A percentile compares a stretch with the other conserved stretches of the same genome.
Evolutionary conservation across 1,140 invertebrate genomes (phyloP).

Genomic region (Orussus abietinus): DNA sequence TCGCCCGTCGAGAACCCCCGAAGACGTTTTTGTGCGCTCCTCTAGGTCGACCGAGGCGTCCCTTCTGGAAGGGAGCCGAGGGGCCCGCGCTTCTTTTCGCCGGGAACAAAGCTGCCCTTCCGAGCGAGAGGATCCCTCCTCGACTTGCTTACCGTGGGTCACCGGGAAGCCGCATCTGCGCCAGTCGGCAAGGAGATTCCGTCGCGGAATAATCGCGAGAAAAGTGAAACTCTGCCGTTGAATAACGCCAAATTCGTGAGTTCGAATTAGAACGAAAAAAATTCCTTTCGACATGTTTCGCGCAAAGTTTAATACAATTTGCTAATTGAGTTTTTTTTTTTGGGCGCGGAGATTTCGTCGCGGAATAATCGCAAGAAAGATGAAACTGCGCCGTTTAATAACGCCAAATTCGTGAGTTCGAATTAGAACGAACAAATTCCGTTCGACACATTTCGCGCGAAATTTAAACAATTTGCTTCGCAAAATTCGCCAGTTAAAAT

Average conservation of each 20-base stretch:
- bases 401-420: too few relatives aligned
- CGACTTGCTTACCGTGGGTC: slow-evolving; percentile 43
- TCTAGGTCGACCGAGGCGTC: slow-evolving; percentile 11
- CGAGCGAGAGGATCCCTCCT: slow-evolving; percentile 39
- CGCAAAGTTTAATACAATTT: too few relatives aligned
- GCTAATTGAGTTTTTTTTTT: too few relatives aligned
- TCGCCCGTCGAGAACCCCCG: slow-evolving; percentile 37
- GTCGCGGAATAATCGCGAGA: slow-evolving; percentile 22
- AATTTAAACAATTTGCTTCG: too few relatives aligned
- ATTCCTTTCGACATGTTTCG: too few relatives aligned
- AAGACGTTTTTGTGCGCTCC: slow-evolving; percentile 40
- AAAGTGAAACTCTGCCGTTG: too few relatives aligned
- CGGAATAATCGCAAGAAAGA: slow-evolving; percentile 14
- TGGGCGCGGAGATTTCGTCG: slow-evolving; percentile 42
- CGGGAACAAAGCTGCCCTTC: slow-evolving; percentile 37
- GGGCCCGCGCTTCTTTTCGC: slow-evolving; percentile 27
- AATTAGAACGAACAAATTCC: too few relatives aligned
- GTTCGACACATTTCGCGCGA: too few relatives aligned
- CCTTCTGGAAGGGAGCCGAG: slow-evolving; percentile 4
- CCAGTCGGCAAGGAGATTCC: slow-evolving; percentile 46
- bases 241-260: too few relatives aligned
- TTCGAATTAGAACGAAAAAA: too few relatives aligned
- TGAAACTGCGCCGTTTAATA: too few relatives aligned
- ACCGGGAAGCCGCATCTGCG: slow-evolving; percentile 46
- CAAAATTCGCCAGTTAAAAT: too few relatives aligned